Evolutionary conservation across 2,797 vertebrate species (phyloP), one percentile per base, ranked within the genome.

Genomic region (Protosalanx chinensis): DNA sequence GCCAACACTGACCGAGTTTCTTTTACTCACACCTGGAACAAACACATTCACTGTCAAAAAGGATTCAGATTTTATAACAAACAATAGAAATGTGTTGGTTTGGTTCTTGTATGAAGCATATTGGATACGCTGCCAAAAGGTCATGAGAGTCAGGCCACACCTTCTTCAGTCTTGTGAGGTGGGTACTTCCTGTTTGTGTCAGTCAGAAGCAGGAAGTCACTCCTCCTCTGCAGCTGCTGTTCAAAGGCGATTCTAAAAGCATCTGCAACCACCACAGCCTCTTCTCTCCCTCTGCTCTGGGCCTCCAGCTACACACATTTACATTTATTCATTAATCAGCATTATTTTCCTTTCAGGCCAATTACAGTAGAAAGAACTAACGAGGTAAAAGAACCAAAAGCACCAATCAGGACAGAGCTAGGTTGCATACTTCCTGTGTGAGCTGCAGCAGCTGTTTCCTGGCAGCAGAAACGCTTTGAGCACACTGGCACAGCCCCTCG

Each of bases 201-300:
- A 6, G 91, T 90, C 75, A 92, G 64, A 68, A 91, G 88, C 70
- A 96, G 86, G 64, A 93, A 90, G 66, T 97, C 93, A 41, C 91
- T 95, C 53, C 85, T 92, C 83, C 94, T 93, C 88, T 90, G 94
- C 78, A 98, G 82, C 64, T 98, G 95, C 83, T 97, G 95, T 77
- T 98, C 96, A 81, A 97, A 98, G 1, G 96, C 96, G 64, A 95
- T 95, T 66, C 96, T 93, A 87, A 97, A 98, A 2, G 96, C 96
- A 69, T 98, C 96, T 16, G 94, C 94, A 84, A 93, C 93, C 74
- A 95, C 73, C 32, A 91, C 88, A 0, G 96, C 95, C 83, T 98
- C 96, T 37, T 96, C 94, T 81, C 91, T 95, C 72, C 87, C 93
- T 35, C 84, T 94, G 79, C 79, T 92, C 80, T 95, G 86, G 71